These are phyloP conservation scores for Gymnothorax javanicus DNA, from an alignment of 2,797 vertebrate genomes.

Conservation along the genomic window DNA sequence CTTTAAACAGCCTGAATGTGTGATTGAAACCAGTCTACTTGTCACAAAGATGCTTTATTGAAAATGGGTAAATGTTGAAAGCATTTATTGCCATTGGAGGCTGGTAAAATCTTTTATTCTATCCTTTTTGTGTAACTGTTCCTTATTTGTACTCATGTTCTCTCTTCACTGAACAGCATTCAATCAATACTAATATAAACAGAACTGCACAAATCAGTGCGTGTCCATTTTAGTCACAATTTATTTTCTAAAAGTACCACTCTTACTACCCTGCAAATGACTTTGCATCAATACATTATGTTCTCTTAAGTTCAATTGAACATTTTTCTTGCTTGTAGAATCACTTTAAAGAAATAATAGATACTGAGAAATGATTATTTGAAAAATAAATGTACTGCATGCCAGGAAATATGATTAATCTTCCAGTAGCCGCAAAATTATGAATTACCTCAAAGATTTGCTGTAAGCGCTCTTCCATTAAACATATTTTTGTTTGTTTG, in stretches of 20 bases:
- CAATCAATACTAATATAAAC: conserved; percentile 8
- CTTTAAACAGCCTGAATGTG: background rate
- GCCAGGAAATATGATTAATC: background rate
- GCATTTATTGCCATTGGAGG: conserved; percentile 60
- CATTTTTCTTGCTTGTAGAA: background rate
- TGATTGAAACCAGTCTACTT: conserved; percentile 60
- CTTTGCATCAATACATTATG: background rate
- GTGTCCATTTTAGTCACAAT: background rate
- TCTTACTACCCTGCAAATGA: background rate
- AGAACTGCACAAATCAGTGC: background rate
- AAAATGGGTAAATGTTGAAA: conserved; percentile 58
- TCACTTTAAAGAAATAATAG: background rate
- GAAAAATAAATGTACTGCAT: background rate
- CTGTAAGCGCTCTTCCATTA: background rate
- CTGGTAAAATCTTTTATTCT: conserved; percentile 68
- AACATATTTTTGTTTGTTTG: background rate
- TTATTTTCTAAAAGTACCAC: background rate
- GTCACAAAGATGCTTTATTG: conserved; percentile 62
- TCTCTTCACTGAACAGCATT: background rate
- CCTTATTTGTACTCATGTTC: background rate
- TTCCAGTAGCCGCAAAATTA: background rate
- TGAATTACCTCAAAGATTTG: background rate
- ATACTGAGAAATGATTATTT: background rate
- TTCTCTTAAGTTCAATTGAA: background rate
- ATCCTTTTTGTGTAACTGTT: conserved; percentile 57